These are phyloP conservation scores for Vanessa atalanta DNA, from an alignment of 1,140 invertebrate genomes.

Conservation along the genomic window DNA sequence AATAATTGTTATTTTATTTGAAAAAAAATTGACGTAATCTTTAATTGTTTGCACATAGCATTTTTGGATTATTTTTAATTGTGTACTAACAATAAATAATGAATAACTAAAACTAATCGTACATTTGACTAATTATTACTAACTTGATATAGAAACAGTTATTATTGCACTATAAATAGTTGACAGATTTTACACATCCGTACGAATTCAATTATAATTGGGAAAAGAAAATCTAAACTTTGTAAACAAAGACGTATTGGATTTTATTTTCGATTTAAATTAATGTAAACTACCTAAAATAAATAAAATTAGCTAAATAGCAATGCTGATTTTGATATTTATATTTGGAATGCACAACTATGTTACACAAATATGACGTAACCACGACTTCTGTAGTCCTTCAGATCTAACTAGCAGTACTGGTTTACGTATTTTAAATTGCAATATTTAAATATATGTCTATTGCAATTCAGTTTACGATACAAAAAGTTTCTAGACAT, in stretches of 20 bases:
- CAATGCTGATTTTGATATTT: not conserved
- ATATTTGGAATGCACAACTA: slow-evolving; percentile 3
- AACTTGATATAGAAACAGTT: slow-evolving; percentile 12
- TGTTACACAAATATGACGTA: no score
- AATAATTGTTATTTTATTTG: not conserved
- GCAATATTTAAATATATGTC: not conserved
- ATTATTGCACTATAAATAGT: slow-evolving; percentile 26
- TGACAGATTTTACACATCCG: slow-evolving; percentile 10
- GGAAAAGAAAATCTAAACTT: not conserved
- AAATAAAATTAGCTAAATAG: slow-evolving; percentile 27
- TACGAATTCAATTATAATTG: slow-evolving; percentile 14
- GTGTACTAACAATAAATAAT: slow-evolving; percentile 18
- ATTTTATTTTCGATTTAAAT: not conserved
- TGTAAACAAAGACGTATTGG: not conserved
- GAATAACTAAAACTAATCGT: slow-evolving; percentile 12
- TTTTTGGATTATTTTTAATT: not conserved
- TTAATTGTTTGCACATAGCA: not conserved
- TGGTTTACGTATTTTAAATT: no score
- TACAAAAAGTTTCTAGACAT: no score
- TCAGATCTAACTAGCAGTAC: no score
- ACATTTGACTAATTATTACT: slow-evolving; percentile 22
- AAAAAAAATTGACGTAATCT: not conserved
- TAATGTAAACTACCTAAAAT: slow-evolving; percentile 9
- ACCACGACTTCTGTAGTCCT: no score
- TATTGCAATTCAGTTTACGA: not conserved